phyloP scores from a whole-genome alignment of 1,140 invertebrate genomes.

The Eufriesea mexicana region DNA sequence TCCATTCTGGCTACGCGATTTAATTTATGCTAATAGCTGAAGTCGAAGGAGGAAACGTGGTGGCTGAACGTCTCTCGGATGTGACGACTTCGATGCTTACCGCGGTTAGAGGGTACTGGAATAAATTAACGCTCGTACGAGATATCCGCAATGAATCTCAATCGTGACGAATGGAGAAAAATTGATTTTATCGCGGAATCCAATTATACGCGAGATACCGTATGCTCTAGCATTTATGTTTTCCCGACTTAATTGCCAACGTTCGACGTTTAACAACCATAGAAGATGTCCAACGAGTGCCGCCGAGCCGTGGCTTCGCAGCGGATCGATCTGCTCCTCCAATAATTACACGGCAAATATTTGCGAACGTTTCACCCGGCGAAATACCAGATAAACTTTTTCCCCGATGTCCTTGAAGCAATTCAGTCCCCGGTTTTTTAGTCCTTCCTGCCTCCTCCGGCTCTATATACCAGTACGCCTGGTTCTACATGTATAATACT shows the following conservation, averaged over 20 bases:
- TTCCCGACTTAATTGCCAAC: background rate
- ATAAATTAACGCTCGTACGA: background rate
- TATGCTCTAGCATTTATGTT: too few species aligned
- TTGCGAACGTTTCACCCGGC: constrained; percentile 5
- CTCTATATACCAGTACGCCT: background rate
- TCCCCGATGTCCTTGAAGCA: constrained; percentile 22
- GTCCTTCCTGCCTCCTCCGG: background rate
- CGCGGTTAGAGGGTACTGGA: background rate
- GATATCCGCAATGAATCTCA: background rate
- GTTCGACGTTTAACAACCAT: background rate
- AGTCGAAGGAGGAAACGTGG: background rate
- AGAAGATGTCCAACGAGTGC: background rate
- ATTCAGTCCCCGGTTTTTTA: constrained; percentile 1
- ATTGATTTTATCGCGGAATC: background rate
- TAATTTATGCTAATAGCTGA: background rate
- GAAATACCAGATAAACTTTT: background rate
- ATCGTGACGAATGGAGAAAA: background rate
- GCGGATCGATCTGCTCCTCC: background rate
- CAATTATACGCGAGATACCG: background rate
- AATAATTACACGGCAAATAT: constrained; percentile 30
- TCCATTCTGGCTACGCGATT: too few species aligned
- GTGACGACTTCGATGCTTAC: too few species aligned
- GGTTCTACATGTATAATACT: background rate
- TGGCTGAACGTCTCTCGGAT: background rate
- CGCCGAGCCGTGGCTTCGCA: background rate